Evolutionary conservation across 1,140 invertebrate genomes (phyloP).

Genomic region (Lepidostoma basale): DNA sequence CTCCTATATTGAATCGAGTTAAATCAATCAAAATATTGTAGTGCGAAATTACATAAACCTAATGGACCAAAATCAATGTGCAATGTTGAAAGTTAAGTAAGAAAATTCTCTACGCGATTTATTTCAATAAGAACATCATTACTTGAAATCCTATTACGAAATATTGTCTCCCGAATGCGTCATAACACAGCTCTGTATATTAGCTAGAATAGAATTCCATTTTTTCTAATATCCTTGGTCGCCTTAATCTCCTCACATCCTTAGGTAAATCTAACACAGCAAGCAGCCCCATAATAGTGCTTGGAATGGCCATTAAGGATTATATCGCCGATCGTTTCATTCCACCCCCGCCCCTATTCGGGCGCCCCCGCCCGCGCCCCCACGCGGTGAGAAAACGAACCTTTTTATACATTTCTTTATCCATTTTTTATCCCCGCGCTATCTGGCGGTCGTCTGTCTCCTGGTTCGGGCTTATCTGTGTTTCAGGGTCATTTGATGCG

Average conservation of each 20-base stretch:
- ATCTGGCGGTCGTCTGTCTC: conserved; percentile 43
- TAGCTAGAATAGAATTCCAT: conserved; percentile 10
- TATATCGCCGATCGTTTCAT: conserved; percentile 40
- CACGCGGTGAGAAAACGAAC: neutral
- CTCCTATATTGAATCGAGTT: too few relatives aligned
- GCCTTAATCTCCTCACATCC: conserved; percentile 27
- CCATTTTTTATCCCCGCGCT: conserved; percentile 42
- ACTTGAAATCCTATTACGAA: too few relatives aligned
- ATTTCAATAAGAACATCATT: too few relatives aligned
- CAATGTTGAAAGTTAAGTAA: too few relatives aligned
- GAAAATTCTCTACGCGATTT: too few relatives aligned
- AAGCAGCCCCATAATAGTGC: conserved; percentile 29
- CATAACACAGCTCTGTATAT: neutral
- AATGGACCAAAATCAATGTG: too few relatives aligned
- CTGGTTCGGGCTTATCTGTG: conserved; percentile 31
- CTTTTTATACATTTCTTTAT: conserved; percentile 48
- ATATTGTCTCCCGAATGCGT: too few relatives aligned
- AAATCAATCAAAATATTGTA: too few relatives aligned
- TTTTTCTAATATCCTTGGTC: conserved; percentile 15
- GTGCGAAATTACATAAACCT: too few relatives aligned
- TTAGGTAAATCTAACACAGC: conserved; percentile 30
- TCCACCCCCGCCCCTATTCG: neutral
- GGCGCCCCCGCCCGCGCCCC: neutral
- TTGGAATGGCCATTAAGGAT: conserved; percentile 44
- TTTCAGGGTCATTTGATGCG: conserved; percentile 46